Evolutionary conservation across 2,113 vertebrate genomes (phyloP).

Genomic region (Corythornis madagascariensis): DNA sequence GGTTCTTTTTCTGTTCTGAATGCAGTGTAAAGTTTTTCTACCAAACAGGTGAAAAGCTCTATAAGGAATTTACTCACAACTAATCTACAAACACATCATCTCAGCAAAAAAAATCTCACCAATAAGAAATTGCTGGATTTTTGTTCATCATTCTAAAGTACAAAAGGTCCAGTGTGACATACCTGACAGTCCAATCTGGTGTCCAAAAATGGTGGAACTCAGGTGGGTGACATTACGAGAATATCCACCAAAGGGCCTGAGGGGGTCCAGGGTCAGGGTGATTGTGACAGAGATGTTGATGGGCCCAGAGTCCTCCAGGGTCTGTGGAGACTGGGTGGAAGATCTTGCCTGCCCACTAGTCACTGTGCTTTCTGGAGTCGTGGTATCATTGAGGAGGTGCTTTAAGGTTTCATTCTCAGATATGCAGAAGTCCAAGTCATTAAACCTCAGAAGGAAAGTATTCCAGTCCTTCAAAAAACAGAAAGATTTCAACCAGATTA

Average conservation of each 20-base stretch:
- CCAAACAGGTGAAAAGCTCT: neutral
- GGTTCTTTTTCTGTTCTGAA: neutral
- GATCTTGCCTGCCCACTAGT: slow-evolving; percentile 87
- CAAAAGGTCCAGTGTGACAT: neutral
- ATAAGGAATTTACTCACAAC: neutral
- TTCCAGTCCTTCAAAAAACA: slow-evolving; percentile 90
- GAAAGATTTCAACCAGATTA: neutral
- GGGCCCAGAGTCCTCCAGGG: slow-evolving; percentile 89
- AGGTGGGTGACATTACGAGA: slow-evolving; percentile 96
- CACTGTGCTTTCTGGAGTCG: slow-evolving; percentile 87
- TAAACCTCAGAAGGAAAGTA: slow-evolving; percentile 93
- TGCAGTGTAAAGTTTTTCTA: neutral
- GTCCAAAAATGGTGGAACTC: slow-evolving; percentile 89
- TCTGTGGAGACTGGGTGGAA: slow-evolving; percentile 87
- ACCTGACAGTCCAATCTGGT: slow-evolving; percentile 94
- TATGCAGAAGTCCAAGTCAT: slow-evolving; percentile 95
- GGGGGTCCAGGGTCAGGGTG: slow-evolving; percentile 92
- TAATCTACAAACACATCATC: neutral
- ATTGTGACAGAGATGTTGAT: slow-evolving; percentile 95
- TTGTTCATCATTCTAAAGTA: neutral
- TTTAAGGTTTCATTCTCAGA: slow-evolving; percentile 98
- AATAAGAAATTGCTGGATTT: neutral
- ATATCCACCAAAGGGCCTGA: slow-evolving; percentile 91
- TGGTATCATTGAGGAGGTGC: slow-evolving; percentile 91
- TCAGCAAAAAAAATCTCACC: neutral